Base-by-base conservation (phyloP, 1,140 invertebrate species). In the Platorchestia sp. region DNA sequence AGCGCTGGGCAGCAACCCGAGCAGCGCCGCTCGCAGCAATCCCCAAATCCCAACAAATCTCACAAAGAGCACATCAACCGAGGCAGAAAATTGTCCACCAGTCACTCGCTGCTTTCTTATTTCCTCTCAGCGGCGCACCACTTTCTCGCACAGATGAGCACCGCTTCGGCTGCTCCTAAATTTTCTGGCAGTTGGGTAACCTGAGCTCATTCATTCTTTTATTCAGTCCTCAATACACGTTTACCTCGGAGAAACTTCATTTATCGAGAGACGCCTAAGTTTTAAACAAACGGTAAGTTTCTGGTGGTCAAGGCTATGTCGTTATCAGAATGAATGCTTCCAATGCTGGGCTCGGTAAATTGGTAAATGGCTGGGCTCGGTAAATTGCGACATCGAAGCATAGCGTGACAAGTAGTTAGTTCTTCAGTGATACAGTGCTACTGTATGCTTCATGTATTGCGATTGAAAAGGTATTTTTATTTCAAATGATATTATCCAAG, bases 21-120 rank as follows among this genome's bases (percentile, higher is more conserved):
- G 87, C 87, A 90, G 41, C 87, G 44, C 41, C 41, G 41, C 87
- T 90, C 87, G 41, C 87, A 90, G 44, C 87, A 90, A 90, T 90
- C 87, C 87, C 87, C 41, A 90, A 90, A 90, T 90, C 87, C 87
- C 87, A 43, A 90, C 87, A 90, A 90, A 90, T 90, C 87, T 90
- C 87, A 90, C 87, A 90, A 90, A 90, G 87, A 90, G 87, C 87
- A 90, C 87, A 90, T 90, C 87, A 90, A 90, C 41, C 87, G 41
- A 90, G 87, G 41, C 87, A 90, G 87, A 90, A 90, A 90, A 90
- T 90, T 90, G 87, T 90, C 87, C 87, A 90, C 44, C 87, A 41
- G 87, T 44, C 41, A 90, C 87, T 90, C 87, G 41, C 22, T 90
- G 87, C 41, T 44, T 44, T 90, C 44, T 90, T 90, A 43, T 27